Percentiles rank a stretch among this genome's conserved stretches.
Conservation (phyloP, 23 tunicate genomes). For the Trididemnum miniatum region DNA sequence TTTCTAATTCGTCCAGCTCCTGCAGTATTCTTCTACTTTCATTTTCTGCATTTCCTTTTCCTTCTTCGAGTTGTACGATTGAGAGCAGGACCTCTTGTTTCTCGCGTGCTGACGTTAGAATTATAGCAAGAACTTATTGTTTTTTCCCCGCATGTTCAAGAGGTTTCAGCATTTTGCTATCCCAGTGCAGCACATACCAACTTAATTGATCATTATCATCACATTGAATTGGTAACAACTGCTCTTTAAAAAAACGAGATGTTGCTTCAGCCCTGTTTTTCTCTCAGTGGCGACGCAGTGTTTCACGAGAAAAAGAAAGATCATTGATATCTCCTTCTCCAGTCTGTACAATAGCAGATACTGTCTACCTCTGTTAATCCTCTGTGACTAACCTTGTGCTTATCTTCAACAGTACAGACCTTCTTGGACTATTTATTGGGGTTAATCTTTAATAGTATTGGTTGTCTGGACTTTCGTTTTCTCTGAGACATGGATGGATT, state of each 20-base stretch:
- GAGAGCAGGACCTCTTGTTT: background rate
- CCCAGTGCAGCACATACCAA: background rate
- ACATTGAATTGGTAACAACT: background rate
- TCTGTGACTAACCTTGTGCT: background rate
- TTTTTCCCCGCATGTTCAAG: background rate
- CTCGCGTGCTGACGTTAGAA: background rate
- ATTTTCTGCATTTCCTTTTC: background rate
- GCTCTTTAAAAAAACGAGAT: background rate
- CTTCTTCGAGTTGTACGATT: background rate
- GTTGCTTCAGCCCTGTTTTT: background rate
- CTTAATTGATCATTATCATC: background rate
- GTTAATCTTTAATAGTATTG: background rate
- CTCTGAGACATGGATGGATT: background rate
- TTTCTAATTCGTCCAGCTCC: background rate
- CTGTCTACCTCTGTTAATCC: background rate
- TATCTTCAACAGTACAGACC: background rate
- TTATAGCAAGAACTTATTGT: background rate
- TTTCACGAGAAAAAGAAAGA: background rate
- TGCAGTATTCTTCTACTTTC: background rate
- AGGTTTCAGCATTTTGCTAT: background rate
- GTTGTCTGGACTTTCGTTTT: background rate
- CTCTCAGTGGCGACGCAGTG: background rate
- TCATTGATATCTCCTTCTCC: background rate
- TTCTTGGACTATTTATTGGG: background rate
- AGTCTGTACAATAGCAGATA: background rate